Evolutionary conservation across 1,140 invertebrate genomes (phyloP).

Genomic region (Eufriesea mexicana): DNA sequence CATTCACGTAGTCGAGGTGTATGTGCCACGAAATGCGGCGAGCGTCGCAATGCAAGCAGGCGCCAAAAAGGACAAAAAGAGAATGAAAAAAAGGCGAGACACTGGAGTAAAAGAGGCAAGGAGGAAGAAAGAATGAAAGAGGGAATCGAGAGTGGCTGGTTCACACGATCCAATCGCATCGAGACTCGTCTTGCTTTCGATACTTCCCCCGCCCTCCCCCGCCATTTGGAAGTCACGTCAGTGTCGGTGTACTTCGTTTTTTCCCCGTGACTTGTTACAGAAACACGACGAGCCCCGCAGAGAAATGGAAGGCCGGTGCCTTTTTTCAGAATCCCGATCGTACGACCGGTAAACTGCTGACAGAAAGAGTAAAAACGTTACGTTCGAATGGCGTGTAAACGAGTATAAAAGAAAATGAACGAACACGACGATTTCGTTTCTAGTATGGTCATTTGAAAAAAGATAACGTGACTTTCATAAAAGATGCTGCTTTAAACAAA

Average conservation of each 20-base stretch:
- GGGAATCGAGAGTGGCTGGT: constrained; percentile 44
- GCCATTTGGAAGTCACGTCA: not conserved
- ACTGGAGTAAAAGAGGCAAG: not conserved
- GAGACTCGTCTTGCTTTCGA: constrained; percentile 26
- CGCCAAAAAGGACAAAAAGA: not conserved
- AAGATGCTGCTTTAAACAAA: not conserved
- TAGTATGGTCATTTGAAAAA: not conserved
- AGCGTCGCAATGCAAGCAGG: not conserved
- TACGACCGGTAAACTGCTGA: constrained; percentile 19
- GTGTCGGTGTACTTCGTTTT: not conserved
- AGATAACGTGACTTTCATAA: not conserved
- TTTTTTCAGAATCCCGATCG: constrained; percentile 23
- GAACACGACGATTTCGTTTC: not conserved
- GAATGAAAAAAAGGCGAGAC: not conserved
- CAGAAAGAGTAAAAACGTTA: constrained; percentile 14
- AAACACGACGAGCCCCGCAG: constrained; percentile 14
- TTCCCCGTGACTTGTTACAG: constrained; percentile 30
- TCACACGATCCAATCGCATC: constrained; percentile 41
- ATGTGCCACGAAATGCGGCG: constrained; percentile 19
- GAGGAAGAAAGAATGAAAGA: constrained; percentile 1
- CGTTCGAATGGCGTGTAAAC: constrained; percentile 36
- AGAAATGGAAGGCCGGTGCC: constrained; percentile 23
- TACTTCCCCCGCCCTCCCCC: not conserved
- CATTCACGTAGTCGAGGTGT: not conserved
- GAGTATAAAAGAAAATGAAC: constrained; percentile 24